Conservation (phyloP, 2,113 vertebrate genomes). For the Coptodon bakossiorum region DNA sequence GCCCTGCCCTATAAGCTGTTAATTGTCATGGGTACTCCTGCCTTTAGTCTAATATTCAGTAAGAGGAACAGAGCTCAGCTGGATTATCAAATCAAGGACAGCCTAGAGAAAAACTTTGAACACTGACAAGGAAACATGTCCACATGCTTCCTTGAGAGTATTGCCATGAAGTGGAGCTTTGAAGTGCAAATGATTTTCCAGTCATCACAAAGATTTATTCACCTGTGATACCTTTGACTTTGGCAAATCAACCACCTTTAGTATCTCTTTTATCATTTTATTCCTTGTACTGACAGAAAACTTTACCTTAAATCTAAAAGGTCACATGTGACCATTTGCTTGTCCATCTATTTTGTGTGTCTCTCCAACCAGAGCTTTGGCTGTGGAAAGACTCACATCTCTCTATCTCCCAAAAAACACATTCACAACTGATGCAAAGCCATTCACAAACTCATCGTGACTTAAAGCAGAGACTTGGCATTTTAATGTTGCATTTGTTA, state of each 20-base stretch:
- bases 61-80: background rate
- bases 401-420: accelerated
- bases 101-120: background rate
- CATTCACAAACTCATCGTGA: background rate
- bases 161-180: background rate
- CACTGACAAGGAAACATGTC: background rate
- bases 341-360: background rate
- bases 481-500: background rate
- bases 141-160: background rate
- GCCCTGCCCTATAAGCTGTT: background rate
- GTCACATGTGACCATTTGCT: background rate
- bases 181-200: background rate
- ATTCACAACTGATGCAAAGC: background rate
- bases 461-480: background rate
- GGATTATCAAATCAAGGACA: background rate
- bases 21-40: background rate
- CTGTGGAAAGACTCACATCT: background rate
- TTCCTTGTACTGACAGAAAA: background rate
- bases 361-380: background rate
- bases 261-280: background rate
- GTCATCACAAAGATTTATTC: background rate
- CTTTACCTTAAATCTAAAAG: background rate
- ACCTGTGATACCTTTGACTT: background rate
- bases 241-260: background rate
- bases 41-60: background rate